phyloP scores from a whole-genome alignment of 2,113 vertebrate genomes.

The Atlantisia rogersi region DNA sequence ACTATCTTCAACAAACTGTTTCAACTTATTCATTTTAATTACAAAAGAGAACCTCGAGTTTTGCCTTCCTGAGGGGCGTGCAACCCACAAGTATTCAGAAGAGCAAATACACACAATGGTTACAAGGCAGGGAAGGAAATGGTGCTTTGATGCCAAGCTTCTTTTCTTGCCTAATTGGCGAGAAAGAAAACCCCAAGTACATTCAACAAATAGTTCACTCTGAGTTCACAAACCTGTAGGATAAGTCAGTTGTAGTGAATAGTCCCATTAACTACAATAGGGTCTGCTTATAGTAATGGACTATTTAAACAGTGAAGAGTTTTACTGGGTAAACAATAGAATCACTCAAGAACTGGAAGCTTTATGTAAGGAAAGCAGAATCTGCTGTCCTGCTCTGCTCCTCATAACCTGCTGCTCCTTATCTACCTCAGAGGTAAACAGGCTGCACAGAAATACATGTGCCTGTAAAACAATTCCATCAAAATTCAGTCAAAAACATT shows the following conservation, averaged over 20 bases:
- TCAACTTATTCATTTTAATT: not conserved
- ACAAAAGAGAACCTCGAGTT: not conserved
- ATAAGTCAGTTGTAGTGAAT: not conserved
- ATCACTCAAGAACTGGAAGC: not conserved
- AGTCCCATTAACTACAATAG: not conserved
- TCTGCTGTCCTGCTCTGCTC: not conserved
- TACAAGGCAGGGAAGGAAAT: slow-evolving; percentile 26
- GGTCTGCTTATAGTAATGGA: not conserved
- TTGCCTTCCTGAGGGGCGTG: not conserved
- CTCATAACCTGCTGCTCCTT: not conserved
- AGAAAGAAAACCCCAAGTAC: not conserved
- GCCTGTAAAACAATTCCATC: not conserved
- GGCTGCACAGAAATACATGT: not conserved
- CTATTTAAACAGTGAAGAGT: not conserved
- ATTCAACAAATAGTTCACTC: not conserved
- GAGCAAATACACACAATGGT: not conserved
- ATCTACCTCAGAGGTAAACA: not conserved
- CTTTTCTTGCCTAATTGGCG: not conserved
- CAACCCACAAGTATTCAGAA: not conserved
- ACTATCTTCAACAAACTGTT: not conserved
- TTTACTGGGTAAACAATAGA: not conserved
- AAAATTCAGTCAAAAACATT: not conserved
- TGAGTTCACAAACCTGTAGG: not conserved
- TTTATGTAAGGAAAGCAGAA: not conserved
- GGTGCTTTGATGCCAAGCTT: not conserved